phyloP scores from a whole-genome alignment of 2,888 invertebrate species.

The Callyntrura sp. region DNA sequence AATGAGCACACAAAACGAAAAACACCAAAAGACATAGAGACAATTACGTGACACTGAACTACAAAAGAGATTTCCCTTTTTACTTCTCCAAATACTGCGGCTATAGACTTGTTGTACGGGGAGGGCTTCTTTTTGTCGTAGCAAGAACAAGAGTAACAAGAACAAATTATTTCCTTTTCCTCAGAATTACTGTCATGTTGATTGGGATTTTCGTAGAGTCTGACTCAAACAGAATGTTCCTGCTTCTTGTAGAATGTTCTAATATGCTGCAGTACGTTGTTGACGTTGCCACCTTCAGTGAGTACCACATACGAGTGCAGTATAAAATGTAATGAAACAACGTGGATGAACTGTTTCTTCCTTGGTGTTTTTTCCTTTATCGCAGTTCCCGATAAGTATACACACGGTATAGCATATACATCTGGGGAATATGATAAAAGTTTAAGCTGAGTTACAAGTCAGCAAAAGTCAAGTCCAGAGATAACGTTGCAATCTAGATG shows the following conservation, averaged over 20 bases:
- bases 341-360: background rate
- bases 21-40: slow-evolving; percentile 20
- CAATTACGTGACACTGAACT: slow-evolving; percentile 65
- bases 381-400: background rate
- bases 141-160: slow-evolving; percentile 28
- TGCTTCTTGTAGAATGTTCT: background rate
- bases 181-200: slow-evolving; percentile 48
- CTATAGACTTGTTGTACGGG: background rate
- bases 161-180: slow-evolving; percentile 39
- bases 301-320: background rate
- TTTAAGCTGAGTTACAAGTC: slow-evolving; percentile 56
- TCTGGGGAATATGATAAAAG: background rate
- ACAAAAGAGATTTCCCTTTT: slow-evolving; percentile 32
- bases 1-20: slow-evolving; percentile 61
- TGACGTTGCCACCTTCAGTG: slow-evolving; percentile 42
- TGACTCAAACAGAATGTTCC: background rate
- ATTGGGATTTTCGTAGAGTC: slow-evolving; percentile 31
- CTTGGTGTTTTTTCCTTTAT: background rate
- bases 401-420: background rate
- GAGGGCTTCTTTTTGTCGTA: background rate
- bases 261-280: background rate
- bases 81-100: background rate
- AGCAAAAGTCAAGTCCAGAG: slow-evolving; percentile 52
- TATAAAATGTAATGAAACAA: background rate
- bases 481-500: slow-evolving; percentile 46